These are phyloP conservation scores for Cotesia congregata DNA, from an alignment of 2,888 invertebrate genomes.

Conservation along the genomic window DNA sequence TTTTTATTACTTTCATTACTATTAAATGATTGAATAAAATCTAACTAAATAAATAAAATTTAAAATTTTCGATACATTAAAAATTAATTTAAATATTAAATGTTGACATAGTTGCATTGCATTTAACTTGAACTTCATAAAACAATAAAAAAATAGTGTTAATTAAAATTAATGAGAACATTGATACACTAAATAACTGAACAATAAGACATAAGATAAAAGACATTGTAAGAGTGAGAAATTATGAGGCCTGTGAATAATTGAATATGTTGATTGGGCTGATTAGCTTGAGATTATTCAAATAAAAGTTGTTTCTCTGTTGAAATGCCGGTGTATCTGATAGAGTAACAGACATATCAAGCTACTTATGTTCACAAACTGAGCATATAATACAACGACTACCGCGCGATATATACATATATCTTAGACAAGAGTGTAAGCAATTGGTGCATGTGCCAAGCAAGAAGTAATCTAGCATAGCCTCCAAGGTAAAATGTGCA, in stretches of 20 bases:
- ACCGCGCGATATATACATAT: neutral
- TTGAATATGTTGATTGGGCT: conserved; percentile 52
- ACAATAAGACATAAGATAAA: neutral
- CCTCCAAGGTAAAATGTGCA: conserved; percentile 25
- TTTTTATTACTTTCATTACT: too few relatives aligned
- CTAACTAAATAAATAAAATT: too few relatives aligned
- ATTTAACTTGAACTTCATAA: too few relatives aligned
- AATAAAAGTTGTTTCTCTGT: conserved; percentile 48
- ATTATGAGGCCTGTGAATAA: conserved; percentile 45
- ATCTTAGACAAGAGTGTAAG: conserved; percentile 39
- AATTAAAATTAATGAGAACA: neutral
- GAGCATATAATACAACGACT: neutral
- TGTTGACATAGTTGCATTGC: too few relatives aligned
- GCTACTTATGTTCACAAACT: neutral
- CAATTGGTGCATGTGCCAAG: conserved; percentile 44
- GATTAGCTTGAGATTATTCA: conserved; percentile 52
- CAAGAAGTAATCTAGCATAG: conserved; percentile 10
- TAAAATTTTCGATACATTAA: too few relatives aligned
- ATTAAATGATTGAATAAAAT: too few relatives aligned
- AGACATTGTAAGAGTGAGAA: conserved; percentile 22
- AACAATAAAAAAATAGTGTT: too few relatives aligned
- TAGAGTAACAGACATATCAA: conserved; percentile 43
- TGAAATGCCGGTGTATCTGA: conserved; percentile 51
- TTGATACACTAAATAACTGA: neutral
- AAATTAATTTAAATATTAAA: too few relatives aligned